Evolutionary conservation across 2,797 vertebrate species (phyloP), one percentile per base, ranked within the genome.

Genomic region (Acanthis flammea): DNA sequence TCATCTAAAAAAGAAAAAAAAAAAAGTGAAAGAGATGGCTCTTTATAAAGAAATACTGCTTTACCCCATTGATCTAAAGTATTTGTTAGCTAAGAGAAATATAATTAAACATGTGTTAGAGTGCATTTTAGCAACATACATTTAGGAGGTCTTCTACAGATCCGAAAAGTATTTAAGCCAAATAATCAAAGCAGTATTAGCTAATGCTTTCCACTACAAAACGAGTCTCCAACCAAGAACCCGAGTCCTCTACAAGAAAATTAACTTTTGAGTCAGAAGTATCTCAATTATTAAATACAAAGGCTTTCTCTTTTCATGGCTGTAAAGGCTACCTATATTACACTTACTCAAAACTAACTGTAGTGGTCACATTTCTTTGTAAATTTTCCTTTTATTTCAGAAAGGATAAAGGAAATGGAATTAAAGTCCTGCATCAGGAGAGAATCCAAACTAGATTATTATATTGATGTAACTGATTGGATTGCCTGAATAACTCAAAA

Each of bases 1-100:
- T 98, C 96, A 97, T 97, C 98, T 98, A 96, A 75, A 85, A 92
- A 90, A 57, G 58, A 6, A 14, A 16, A 33, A 48, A 30, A 30
- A 71, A 92, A 61, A 19, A 5, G 31, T 54, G 94, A 82, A 65
- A 82, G 37, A 68, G 6, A 75, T 44, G 31, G 19, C 9, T 82
- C 9, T 77, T 94, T 30, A 76, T 45, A 62, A 66, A 95, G 35
- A 68, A 81, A 45, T 44, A 62, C 3, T 54, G 6, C 8, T 47
- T 82, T 90, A 7, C 5, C n/a, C 51, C 23, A 74, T 7, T 86
- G 65, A 9, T 31, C 24, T 60, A 39, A 92, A 80, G 63, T 58
- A 86, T 90, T 74, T 95, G 71, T 92, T 79, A 95, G 92, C 88
- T 94, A 92, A 80, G 74, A 94, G 47, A 89, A 92, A 90, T 67